These are phyloP conservation scores for Macroteleia sp. DNA, from an alignment of 2,888 invertebrate genomes.

Conservation along the genomic window DNA sequence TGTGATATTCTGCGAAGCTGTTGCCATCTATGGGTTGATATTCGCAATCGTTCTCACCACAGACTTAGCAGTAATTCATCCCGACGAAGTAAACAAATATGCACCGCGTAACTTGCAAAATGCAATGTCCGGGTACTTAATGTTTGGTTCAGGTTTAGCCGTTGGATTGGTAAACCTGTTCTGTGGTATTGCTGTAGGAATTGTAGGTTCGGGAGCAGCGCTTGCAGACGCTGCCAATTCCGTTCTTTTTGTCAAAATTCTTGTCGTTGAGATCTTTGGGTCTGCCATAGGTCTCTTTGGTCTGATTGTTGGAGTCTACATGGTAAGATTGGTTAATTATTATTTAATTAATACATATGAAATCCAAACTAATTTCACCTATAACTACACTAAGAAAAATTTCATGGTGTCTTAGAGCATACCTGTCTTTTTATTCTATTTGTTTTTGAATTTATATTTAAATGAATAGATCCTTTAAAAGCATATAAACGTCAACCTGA, in stretches of 20 bases:
- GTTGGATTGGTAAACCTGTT: constrained; percentile 98
- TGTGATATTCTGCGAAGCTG: constrained; percentile 99
- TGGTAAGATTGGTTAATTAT: constrained; percentile 88
- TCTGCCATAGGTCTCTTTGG: constrained; percentile 99
- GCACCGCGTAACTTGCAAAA: constrained; percentile 84
- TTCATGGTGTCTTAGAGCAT: too few species aligned
- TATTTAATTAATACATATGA: too few species aligned
- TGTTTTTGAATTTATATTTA: too few species aligned
- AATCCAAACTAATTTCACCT: too few species aligned
- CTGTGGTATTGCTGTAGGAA: constrained; percentile 98
- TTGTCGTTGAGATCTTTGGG: constrained; percentile 99
- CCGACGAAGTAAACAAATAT: constrained; percentile 1
- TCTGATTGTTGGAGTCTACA: constrained; percentile 98
- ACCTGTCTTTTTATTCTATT: too few species aligned
- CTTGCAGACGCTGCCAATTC: constrained; percentile 99
- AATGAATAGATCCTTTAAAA: too few species aligned
- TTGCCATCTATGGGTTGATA: constrained; percentile 99
- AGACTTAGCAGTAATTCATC: constrained; percentile 86
- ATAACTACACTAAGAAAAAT: too few species aligned
- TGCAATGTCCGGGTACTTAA: constrained; percentile 95
- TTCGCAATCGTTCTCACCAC: constrained; percentile 98
- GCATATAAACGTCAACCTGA: too few species aligned
- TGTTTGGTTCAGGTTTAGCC: constrained; percentile 98
- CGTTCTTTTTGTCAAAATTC: constrained; percentile 97
- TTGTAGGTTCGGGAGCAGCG: constrained; percentile 99